These are phyloP conservation scores for Pipra filicauda DNA, from an alignment of 2,113 vertebrate genomes.

Conservation along the genomic window DNA sequence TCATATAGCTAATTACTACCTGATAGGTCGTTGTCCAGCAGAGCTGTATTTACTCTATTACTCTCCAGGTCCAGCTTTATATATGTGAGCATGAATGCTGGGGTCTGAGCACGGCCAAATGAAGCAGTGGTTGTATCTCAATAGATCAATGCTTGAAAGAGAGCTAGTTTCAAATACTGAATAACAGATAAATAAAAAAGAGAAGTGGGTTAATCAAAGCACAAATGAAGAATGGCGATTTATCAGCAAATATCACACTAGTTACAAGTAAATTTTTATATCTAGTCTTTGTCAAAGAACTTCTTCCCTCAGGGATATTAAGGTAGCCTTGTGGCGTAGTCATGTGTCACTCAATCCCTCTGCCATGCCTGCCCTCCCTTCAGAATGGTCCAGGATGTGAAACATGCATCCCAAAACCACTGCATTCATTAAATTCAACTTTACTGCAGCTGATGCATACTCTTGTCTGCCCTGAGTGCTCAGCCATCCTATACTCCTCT, in stretches of 20 bases:
- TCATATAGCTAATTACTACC: not conserved
- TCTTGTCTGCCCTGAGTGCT: not conserved
- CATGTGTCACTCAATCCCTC: not conserved
- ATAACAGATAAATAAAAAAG: not conserved
- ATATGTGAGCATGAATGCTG: not conserved
- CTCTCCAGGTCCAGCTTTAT: not conserved
- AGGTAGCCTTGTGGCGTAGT: not conserved
- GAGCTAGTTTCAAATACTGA: not conserved
- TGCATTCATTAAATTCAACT: not conserved
- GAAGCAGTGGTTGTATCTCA: not conserved
- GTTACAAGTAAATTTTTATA: not conserved
- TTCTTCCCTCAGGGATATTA: not conserved
- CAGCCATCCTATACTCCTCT: not conserved
- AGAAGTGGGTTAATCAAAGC: not conserved
- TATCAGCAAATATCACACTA: not conserved
- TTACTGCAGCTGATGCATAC: not conserved
- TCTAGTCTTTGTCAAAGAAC: not conserved
- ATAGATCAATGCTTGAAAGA: not conserved
- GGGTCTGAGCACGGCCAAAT: not conserved
- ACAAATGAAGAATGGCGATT: not conserved
- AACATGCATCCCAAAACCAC: fast-evolving
- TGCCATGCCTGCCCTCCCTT: not conserved
- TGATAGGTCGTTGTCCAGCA: not conserved
- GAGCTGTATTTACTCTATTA: not conserved
- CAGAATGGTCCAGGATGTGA: not conserved